A percentile compares a stretch with the other conserved stretches of the same genome.
These are phyloP conservation scores for Pseudomyrmex cubaensis DNA, from an alignment of 1,140 invertebrate species.

Conservation along the genomic window DNA sequence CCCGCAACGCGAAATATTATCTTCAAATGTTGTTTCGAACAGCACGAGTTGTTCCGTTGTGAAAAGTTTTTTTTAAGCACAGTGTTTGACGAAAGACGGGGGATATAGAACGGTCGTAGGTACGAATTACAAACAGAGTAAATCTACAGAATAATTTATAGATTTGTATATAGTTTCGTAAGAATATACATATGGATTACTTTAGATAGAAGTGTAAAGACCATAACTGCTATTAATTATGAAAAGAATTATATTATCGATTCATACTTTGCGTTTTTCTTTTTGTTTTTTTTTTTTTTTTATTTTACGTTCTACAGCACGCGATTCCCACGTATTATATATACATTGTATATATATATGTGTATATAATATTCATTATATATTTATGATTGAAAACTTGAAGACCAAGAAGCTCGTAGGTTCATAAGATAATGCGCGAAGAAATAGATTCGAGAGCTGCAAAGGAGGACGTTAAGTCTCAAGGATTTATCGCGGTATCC, in stretches of 20 bases:
- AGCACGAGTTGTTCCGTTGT: no score
- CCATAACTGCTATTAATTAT: slow-evolving; percentile 9
- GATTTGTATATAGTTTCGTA: background rate
- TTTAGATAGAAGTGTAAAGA: slow-evolving; percentile 21
- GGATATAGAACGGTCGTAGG: background rate
- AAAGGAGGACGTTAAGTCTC: slow-evolving; percentile 17
- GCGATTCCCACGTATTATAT: no score
- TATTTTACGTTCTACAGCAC: no score
- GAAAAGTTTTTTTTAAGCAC: background rate
- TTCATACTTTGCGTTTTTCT: background rate
- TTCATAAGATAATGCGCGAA: slow-evolving; percentile 37
- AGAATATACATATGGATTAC: slow-evolving; percentile 18
- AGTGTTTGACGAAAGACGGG: background rate
- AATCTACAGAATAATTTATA: slow-evolving; percentile 40
- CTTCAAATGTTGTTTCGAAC: background rate
- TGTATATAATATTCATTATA: slow-evolving; percentile 13
- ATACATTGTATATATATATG: background rate
- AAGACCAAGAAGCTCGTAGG: background rate
- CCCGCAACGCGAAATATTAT: background rate
- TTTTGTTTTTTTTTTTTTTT: background rate
- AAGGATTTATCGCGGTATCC: slow-evolving; percentile 43
- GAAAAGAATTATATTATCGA: background rate
- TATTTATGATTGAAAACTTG: slow-evolving; percentile 33
- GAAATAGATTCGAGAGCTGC: slow-evolving; percentile 12
- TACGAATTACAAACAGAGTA: slow-evolving; percentile 9